These are phyloP conservation scores for Galendromus occidentalis DNA, from an alignment of 1,140 invertebrate species.

Conservation along the genomic window DNA sequence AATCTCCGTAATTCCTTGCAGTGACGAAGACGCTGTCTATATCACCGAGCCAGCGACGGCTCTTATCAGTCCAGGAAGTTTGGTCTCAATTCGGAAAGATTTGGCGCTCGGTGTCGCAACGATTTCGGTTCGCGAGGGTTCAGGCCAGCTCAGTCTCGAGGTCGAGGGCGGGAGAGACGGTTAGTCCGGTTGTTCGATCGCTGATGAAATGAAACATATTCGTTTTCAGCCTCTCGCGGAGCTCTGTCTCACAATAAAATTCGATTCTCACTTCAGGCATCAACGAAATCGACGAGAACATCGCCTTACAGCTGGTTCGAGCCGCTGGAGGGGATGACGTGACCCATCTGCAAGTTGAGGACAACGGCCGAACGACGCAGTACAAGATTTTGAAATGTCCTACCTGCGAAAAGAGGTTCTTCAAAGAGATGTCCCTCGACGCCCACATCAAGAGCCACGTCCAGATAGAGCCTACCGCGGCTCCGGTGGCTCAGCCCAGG, in stretches of 20 bases:
- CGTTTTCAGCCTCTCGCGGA: too few species aligned
- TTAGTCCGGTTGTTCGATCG: neutral
- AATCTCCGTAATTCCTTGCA: neutral
- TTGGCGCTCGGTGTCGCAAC: neutral
- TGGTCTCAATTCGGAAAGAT: neutral
- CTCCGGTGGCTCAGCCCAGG: neutral
- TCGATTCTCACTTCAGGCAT: neutral
- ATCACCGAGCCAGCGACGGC: neutral
- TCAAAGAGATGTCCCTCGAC: constrained; percentile 19
- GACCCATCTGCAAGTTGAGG: constrained; percentile 1
- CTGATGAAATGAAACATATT: too few species aligned
- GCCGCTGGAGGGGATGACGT: neutral
- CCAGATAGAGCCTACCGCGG: constrained; percentile 9
- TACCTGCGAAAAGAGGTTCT: constrained; percentile 19
- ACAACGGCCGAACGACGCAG: constrained; percentile 2
- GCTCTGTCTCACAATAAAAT: too few species aligned
- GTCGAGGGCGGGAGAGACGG: neutral
- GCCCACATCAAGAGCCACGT: constrained; percentile 20
- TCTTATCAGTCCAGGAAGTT: neutral
- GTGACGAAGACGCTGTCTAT: neutral
- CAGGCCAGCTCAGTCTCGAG: neutral
- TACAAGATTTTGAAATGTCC: constrained; percentile 3
- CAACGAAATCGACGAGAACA: constrained; percentile 3
- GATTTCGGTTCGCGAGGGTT: neutral
- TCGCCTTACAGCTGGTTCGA: neutral